These are phyloP conservation scores for Paratrypauchen microcephalus DNA, from an alignment of 2,797 vertebrate species.

Conservation along the genomic window DNA sequence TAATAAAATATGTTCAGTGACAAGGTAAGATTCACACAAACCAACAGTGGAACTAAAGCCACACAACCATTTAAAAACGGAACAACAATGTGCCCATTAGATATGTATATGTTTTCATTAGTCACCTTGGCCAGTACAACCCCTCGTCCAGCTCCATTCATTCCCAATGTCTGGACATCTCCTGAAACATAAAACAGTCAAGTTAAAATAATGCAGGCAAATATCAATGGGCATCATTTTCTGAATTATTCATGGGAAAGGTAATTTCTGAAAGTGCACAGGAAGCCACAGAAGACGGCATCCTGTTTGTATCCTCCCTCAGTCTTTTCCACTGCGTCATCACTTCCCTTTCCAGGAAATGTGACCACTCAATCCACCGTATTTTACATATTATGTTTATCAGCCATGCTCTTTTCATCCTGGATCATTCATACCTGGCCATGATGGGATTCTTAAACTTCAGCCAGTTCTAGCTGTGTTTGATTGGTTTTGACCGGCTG, in stretches of 20 bases:
- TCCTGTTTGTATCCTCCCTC: conserved; percentile 79
- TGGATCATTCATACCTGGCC: conserved; percentile 27
- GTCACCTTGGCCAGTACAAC: conserved; percentile 69
- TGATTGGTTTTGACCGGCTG: background rate
- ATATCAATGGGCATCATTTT: conserved; percentile 32
- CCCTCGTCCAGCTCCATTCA: conserved; percentile 66
- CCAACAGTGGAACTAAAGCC: conserved; percentile 16
- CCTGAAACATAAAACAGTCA: conserved; percentile 55
- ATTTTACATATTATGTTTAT: conserved; percentile 66
- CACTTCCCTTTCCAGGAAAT: conserved; percentile 81
- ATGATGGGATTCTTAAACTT: conserved; percentile 1
- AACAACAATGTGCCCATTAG: background rate
- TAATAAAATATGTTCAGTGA: conserved; percentile 44
- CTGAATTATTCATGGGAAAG: conserved; percentile 67
- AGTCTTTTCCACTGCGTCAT: conserved; percentile 72
- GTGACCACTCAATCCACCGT: conserved; percentile 56
- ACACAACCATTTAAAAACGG: background rate
- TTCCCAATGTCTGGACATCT: conserved; percentile 58
- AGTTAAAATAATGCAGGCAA: background rate
- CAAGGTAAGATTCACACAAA: conserved; percentile 21
- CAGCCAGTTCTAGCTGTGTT: too few relatives aligned
- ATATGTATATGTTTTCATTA: conserved; percentile 7
- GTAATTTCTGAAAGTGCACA: conserved; percentile 71
- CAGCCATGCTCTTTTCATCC: conserved; percentile 26
- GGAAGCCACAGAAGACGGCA: conserved; percentile 77